These are phyloP conservation scores for Acutogordius australiensis DNA, from an alignment of 2,888 invertebrate species.

Conservation along the genomic window DNA sequence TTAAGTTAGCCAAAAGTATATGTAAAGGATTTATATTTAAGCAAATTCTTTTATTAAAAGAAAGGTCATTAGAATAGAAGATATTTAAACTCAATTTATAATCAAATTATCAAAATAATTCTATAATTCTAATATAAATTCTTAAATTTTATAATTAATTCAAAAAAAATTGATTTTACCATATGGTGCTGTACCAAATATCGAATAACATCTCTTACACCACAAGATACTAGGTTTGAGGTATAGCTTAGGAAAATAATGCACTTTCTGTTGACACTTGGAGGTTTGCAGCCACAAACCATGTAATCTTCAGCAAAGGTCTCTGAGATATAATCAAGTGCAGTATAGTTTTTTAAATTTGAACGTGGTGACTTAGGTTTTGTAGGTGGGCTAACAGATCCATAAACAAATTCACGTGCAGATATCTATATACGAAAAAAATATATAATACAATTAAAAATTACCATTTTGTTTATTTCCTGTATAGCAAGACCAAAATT, in stretches of 20 bases:
- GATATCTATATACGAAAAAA: too few species aligned
- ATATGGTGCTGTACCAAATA: constrained; percentile 56
- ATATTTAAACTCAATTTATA: too few species aligned
- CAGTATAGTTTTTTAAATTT: background rate
- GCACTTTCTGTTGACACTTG: constrained; percentile 28
- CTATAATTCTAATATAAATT: background rate
- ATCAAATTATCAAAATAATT: too few species aligned
- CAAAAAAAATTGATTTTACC: too few species aligned
- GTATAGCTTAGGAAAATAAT: constrained; percentile 89
- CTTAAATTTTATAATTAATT: too few species aligned
- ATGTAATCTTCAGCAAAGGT: background rate
- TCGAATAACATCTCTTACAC: constrained; percentile 57
- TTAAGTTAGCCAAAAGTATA: too few species aligned
- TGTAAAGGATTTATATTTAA: too few species aligned
- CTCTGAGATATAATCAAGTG: background rate
- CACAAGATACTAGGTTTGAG: constrained; percentile 81
- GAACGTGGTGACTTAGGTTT: background rate
- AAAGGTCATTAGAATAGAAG: too few species aligned
- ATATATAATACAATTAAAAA: background rate
- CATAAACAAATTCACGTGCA: too few species aligned
- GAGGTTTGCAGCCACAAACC: background rate
- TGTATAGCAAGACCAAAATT: constrained; percentile 61
- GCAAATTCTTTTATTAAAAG: too few species aligned
- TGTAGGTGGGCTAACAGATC: too few species aligned
- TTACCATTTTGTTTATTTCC: constrained; percentile 64